Evolutionary conservation across 2,888 invertebrate genomes (phyloP).

Genomic region (Dione vanillae): DNA sequence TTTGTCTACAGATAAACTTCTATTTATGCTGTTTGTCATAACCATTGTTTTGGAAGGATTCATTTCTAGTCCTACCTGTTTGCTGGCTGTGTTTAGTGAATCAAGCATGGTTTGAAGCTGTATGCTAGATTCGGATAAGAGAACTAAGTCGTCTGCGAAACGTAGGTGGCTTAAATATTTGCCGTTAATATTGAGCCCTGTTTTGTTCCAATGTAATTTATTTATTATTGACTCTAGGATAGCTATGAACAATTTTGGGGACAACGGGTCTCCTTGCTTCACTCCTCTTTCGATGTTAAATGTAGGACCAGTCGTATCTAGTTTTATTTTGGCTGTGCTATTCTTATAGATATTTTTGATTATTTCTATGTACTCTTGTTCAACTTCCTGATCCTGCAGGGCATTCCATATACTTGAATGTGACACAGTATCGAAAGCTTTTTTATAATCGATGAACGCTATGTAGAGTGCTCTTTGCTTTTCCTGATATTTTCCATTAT

Average conservation of each 20-base stretch:
- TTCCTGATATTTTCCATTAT: too few species aligned
- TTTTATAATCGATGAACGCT: conserved; percentile 34
- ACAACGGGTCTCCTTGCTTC: conserved; percentile 40
- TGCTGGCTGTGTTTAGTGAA: conserved; percentile 38
- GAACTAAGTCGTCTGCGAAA: conserved; percentile 42
- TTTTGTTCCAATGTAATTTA: conserved; percentile 35
- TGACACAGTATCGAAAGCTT: too few species aligned
- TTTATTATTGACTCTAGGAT: conserved; percentile 40
- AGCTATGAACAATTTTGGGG: conserved; percentile 42
- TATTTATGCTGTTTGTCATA: conserved; percentile 40
- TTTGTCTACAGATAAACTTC: conserved; percentile 34
- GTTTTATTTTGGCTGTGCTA: conserved; percentile 33
- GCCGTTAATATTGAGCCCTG: conserved; percentile 33
- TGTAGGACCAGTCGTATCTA: conserved; percentile 33
- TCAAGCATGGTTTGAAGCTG: conserved; percentile 39
- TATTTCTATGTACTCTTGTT: conserved; percentile 33
- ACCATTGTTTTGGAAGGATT: conserved; percentile 41
- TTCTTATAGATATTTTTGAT: too few species aligned
- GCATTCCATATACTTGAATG: too few species aligned
- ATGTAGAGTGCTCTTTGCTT: conserved; percentile 32
- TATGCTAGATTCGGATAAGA: conserved; percentile 37
- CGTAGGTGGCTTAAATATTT: too few species aligned
- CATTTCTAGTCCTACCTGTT: conserved; percentile 39
- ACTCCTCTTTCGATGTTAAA: conserved; percentile 42
- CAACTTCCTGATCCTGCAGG: too few species aligned